Conservation (phyloP, 2,797 vertebrate genomes). For the Propithecus perrieri region DNA sequence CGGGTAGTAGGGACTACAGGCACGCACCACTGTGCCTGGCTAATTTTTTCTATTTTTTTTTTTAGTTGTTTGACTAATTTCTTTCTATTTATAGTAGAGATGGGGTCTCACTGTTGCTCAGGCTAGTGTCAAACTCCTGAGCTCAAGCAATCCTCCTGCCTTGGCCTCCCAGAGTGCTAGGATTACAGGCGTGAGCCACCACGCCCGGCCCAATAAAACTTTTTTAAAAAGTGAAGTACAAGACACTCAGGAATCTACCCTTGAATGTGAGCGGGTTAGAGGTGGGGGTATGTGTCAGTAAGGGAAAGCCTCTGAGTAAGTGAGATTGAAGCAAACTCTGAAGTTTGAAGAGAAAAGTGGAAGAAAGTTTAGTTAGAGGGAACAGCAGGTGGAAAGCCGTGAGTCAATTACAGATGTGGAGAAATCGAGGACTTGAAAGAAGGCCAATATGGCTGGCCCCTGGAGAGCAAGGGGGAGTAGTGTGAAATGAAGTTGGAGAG, state of each 20-base stretch:
- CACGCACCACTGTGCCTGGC: too few relatives aligned
- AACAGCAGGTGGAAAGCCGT: background rate
- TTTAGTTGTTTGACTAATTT: too few relatives aligned
- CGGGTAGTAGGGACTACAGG: too few relatives aligned
- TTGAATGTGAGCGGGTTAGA: background rate
- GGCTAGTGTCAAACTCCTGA: too few relatives aligned
- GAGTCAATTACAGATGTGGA: background rate
- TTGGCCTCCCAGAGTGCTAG: too few relatives aligned
- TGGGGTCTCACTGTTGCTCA: too few relatives aligned
- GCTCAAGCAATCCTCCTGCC: too few relatives aligned
- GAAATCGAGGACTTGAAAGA: background rate
- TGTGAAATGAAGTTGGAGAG: background rate
- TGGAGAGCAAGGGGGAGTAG: background rate
- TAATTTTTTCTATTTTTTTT: too few relatives aligned
- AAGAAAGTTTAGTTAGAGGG: background rate
- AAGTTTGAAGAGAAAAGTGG: background rate
- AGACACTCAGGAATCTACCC: background rate
- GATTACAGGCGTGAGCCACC: too few relatives aligned
- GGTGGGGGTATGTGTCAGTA: background rate
- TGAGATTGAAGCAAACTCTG: background rate
- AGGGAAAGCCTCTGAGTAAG: background rate
- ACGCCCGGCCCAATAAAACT: background rate
- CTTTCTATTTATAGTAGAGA: too few relatives aligned
- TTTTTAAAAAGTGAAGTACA: background rate
- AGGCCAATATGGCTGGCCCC: background rate